Base-by-base conservation (phyloP, 2,113 vertebrate species). In the Gobius niger region DNA sequence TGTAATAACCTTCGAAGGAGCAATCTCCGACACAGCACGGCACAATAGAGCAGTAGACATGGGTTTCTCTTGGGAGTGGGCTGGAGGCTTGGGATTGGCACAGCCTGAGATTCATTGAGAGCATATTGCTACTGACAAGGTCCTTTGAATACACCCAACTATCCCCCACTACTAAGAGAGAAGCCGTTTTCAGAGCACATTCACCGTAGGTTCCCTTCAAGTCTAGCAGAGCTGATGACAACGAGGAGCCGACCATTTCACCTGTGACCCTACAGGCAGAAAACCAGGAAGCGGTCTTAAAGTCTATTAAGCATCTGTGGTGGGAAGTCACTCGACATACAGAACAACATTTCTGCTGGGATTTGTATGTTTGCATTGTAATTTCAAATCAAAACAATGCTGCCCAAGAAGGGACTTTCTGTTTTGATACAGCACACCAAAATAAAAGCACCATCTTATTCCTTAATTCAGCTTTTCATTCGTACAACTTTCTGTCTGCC, bases 81-180 rank as follows among this genome's bases (percentile, higher is more conserved):
- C 70, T 72, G 77, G 77, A 68, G 24, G 69, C 47, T 72, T 76
- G 60, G 74, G 70, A 81, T 80, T 60, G 9, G 82, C 78, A 79
- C 56, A 2, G 63, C 76, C 82, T 66, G 67, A 90, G 90, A 92
- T 90, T 83, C 79, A 91, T 90, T 92, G 87, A 85, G 71, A 85
- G 83, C 80, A 84, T 72, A 89, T 81, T 85, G 81, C 81, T 91
- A 89, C 87, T 86, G 91, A 93, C 91, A 90, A 84, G 87, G 84
- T 87, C 72, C 85, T 81, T 82, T 89, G 85, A 91, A 89, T 90
- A 83, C 85, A 87, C 82, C 80, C 79, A 63, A 82, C 82, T 84
- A 85, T 87, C 87, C 89, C 73, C n/a, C n/a, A n/a, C 83, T 66
- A 82, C 77, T 75, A 67, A 83, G 78, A 70, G 77, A 85, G 84